A percentile compares a stretch with the other conserved stretches of the same genome.
phyloP scores from a whole-genome alignment of 2,797 vertebrate genomes.

The Leptatherina wallacei region DNA sequence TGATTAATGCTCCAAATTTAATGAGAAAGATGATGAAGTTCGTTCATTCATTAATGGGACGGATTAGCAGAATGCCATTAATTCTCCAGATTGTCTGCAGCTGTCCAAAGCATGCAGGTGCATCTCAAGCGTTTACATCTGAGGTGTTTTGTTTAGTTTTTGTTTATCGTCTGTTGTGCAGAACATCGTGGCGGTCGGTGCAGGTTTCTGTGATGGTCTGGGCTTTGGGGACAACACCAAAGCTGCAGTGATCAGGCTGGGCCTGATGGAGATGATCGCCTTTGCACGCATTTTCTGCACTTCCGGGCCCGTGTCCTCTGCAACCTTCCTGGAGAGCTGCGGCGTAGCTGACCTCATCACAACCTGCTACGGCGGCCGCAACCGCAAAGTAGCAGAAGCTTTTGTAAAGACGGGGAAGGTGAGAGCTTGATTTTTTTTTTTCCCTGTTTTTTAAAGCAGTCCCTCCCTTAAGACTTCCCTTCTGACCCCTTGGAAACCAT shows the following conservation, averaged over 20 bases:
- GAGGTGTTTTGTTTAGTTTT: neutral
- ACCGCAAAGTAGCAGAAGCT: constrained; percentile 93
- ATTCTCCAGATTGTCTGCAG: neutral
- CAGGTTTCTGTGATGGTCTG: constrained; percentile 98
- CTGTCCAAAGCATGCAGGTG: neutral
- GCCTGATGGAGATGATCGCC: constrained; percentile 96
- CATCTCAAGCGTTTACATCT: neutral
- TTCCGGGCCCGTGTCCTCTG: constrained; percentile 82
- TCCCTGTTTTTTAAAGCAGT: neutral
- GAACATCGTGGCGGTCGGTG: constrained; percentile 95
- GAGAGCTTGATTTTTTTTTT: constrained; percentile 9
- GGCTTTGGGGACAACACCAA: constrained; percentile 97
- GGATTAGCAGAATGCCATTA: constrained; percentile 1
- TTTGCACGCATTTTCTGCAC: constrained; percentile 94
- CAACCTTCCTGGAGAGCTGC: constrained; percentile 96
- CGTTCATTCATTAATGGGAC: constrained; percentile 1
- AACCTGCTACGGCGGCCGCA: constrained; percentile 95
- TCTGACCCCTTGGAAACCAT: neutral
- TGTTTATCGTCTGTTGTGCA: constrained; percentile 51
- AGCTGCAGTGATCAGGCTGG: constrained; percentile 94
- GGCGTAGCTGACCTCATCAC: constrained; percentile 96
- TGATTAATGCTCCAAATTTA: constrained; percentile 14
- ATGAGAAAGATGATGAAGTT: constrained; percentile 14
- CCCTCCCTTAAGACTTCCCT: neutral
- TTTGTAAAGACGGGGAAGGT: constrained; percentile 91